Evolutionary conservation across 2,113 vertebrate genomes (phyloP).

Genomic region (Tricholaema leucomelas): DNA sequence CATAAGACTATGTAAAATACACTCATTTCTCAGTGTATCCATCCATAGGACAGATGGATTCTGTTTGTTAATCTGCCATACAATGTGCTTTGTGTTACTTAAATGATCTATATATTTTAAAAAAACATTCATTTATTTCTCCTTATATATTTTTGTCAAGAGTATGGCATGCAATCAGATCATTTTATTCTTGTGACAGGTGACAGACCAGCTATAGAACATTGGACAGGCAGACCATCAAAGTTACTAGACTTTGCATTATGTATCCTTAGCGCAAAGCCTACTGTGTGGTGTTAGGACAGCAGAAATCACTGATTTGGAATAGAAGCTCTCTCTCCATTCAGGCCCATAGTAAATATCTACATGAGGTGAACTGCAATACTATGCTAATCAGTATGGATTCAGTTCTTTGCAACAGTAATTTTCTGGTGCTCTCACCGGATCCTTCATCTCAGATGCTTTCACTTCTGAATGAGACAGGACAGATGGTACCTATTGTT

Average conservation of each 20-base stretch:
- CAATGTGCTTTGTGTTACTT: background rate
- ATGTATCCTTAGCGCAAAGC: no score
- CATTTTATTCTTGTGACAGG: background rate
- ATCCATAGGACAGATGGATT: background rate
- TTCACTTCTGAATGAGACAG: background rate
- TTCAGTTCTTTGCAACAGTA: background rate
- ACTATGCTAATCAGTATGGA: background rate
- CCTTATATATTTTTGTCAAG: background rate
- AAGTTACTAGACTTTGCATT: background rate
- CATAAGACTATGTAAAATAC: background rate
- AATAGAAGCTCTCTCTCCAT: background rate
- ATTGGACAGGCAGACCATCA: background rate
- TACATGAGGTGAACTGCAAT: background rate
- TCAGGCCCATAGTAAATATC: background rate
- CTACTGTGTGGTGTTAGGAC: background rate
- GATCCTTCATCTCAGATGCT: background rate
- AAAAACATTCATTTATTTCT: background rate
- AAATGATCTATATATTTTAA: background rate
- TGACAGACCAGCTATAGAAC: background rate
- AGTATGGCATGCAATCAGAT: background rate
- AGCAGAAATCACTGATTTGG: background rate
- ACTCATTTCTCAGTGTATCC: background rate
- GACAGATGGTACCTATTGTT: conserved; percentile 19
- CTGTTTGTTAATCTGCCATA: background rate
- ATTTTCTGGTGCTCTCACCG: background rate